Base-by-base conservation (phyloP, 2,113 vertebrate genomes). In the Conger conger region DNA sequence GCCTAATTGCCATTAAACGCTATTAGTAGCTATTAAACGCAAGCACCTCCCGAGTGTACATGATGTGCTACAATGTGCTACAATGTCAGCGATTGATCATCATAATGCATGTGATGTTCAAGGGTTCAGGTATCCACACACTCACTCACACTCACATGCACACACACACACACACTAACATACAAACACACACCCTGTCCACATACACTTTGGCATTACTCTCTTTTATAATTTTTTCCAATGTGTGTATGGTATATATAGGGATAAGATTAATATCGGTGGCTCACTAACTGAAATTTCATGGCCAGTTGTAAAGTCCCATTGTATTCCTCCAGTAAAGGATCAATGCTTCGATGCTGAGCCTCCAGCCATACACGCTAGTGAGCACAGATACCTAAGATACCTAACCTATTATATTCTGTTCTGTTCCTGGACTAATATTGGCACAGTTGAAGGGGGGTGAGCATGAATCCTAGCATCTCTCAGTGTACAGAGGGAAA, bases 1-100 rank as follows among this genome's bases (percentile, higher is more conserved):
- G 17, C 5, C 35, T 84, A 93, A 94, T 91, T 94, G 92, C 91
- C 91, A 50, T 50, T 50, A 50, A 50, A 50, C 11, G 45, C 45
- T 50, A 50, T 50, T 50, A 50, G 45, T 50, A 50, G 92, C 92
- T 90, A 93, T 93, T 94, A 92, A 92, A 90, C 84, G 85, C 60
- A n/a, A 86, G 88, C 90, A 88, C 87, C 87, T 82, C 85, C 89
- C 53, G 36, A 83, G 89, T 88, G 90, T 87, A 87, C 83, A 36
- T 38, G 79, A n/a, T n/a, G n/a, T n/a, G n/a, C n/a, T n/a, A n/a
- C n/a, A 78, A 82, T 84, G 57, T 80, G 76, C 76, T 76, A 37
- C 42, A 85, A 27, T 80, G 90, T 54, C 82, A 50, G 45, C 45
- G 40, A 50, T 50, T 50, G 92, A 92, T 94, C 92, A 93, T 87